These are phyloP conservation scores for Silurus glanis DNA, from an alignment of 2,113 vertebrate genomes.

Conservation along the genomic window DNA sequence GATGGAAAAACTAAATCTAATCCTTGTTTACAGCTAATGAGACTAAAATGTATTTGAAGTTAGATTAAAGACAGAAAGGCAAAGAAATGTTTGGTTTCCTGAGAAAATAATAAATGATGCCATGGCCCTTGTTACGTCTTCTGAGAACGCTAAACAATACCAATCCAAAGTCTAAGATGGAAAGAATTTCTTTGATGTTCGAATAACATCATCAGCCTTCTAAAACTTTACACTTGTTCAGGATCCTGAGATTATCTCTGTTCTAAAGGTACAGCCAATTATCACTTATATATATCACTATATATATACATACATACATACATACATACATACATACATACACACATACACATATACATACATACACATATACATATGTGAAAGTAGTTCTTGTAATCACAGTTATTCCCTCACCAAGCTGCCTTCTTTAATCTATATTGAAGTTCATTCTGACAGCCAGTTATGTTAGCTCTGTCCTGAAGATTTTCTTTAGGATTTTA, in stretches of 20 bases:
- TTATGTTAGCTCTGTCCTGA: background rate
- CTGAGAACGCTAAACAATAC: background rate
- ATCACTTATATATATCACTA: too few species aligned
- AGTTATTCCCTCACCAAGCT: background rate
- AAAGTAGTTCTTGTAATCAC: background rate
- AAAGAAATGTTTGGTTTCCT: background rate
- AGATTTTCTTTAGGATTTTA: background rate
- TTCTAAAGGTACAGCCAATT: background rate
- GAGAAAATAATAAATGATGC: background rate
- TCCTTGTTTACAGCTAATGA: background rate
- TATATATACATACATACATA: too few species aligned
- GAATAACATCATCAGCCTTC: background rate
- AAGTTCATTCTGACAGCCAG: background rate
- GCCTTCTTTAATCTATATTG: background rate
- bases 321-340: too few species aligned
- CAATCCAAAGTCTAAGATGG: background rate
- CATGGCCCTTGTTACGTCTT: background rate
- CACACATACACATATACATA: too few species aligned
- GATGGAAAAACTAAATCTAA: background rate
- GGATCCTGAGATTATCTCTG: background rate
- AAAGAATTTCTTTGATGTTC: background rate
- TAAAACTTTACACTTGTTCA: background rate
- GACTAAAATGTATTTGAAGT: background rate
- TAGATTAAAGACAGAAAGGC: background rate
- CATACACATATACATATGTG: too few species aligned